Evolutionary conservation across 2,797 vertebrate species (phyloP), one percentile per base, ranked within the genome.

Genomic region (Rhynchonycteris naso): DNA sequence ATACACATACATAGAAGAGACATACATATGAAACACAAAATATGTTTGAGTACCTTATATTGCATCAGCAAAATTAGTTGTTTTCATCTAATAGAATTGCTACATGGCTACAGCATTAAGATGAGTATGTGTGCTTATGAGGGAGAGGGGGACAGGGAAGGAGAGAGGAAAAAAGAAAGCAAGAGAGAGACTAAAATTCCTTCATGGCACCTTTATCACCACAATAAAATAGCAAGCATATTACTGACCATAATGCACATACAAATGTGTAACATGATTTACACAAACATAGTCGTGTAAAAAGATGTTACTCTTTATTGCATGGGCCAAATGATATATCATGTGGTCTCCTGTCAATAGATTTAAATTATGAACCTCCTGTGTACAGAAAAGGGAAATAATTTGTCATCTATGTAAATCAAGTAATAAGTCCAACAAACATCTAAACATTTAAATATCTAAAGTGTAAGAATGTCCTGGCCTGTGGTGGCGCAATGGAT

Each of bases 321-420:
- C 8, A 75, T 58, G 18, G 33, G 50, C 26, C 72, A 89, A 94
- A 79, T 65, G 80, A 61, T 81, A 8, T 50, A 93, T 79, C 52
- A 89, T n/a, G 66, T 61, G 21, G 28, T 90, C 38, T 81, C 19
- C 79, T 14, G 50, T 80, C 81, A 95, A 82, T 1, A 90, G 59
- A 93, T 63, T 86, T 87, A 84, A 91, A 84, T 84, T 92, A 95
- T 24, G 56, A 92, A 66, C 26, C 16, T 90, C 58, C 74, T 96
- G 24, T 90, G 69, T 30, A 83, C 4, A 26, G 22, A 90, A 88
- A 78, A 68, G 13, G 12, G 14, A 69, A 93, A 92, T 69, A 89
- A 84, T 66, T 63, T 93, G 12, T 12, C 43, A 85, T 28, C 50
- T 78, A 79, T 12, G 26, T 81, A 88, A 94, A 90, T 54, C 75